Base-by-base conservation (phyloP, 2,797 vertebrate genomes). In the Sitta carolinensis region DNA sequence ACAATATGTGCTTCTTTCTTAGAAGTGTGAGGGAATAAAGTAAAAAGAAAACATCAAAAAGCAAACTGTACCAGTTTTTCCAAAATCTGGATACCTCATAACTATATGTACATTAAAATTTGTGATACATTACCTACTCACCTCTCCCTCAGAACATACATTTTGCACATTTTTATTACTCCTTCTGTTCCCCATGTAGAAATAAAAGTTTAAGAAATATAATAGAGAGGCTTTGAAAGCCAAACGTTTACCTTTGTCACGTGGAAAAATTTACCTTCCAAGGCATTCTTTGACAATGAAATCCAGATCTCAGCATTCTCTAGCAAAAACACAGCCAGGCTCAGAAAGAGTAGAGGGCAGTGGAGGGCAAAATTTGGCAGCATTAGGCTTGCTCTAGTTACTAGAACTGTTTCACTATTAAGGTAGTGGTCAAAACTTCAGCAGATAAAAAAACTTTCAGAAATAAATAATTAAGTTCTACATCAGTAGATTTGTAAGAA, bases 181-280 rank as follows among this genome's bases (percentile, higher is more conserved):
- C 14, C 15, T 90, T 66, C 34, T 85, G 19, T 79, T 75, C 25
- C 18, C 50, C 16, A 76, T 58, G 51, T 88, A 36, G 42, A 91
- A 93, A 93, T 54, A 74, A 67, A 95, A 80, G 32, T 57, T 88
- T 79, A 25, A 85, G 23, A 93, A 45, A 89, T 91, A 38, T 55
- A 63, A 90, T 32, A 68, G 8, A 64, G 18, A 47, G 15, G 22
- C 50, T 26, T 75, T 55, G 19, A 87, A 94, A 93, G 16, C 9
- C 29, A 93, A 90, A 51, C 12, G 38, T 51, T 82, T 93, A 32
- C 81, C 66, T 68, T 21, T 85, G 34, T 36, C n/a, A 75, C 1
- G 1, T 16, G 63, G 48, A 50, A 54, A 84, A 85, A 61, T 3
- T 62, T 83, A 76, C 29, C 27, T 91, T 92, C 50, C 47, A 84